Evolutionary conservation across 2,113 vertebrate species (phyloP), one percentile per base, ranked within the genome.

Genomic region (Elachura formosa): DNA sequence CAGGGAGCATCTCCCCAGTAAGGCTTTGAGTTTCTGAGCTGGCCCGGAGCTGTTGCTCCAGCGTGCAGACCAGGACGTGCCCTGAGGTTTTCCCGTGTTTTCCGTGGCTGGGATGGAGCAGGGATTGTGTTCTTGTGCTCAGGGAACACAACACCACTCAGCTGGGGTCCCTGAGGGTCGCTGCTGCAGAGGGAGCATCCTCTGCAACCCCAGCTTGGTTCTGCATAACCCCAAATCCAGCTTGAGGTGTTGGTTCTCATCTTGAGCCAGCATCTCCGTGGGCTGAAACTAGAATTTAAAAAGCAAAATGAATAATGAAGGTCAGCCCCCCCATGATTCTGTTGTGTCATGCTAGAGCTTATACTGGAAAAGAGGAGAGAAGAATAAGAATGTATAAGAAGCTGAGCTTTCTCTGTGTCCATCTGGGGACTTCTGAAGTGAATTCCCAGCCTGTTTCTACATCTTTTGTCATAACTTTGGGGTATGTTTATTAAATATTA

Each of bases 101-200:
- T 11, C 36, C n/a, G 0, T 51, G 40, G 43, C 34, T 5, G 15
- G 62, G 18, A 12, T 28, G 31, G 8, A 31, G 67, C 0, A 2
- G 34, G 21, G 43, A 2, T 83, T 11, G 1, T 16, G n/a, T 74
- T 52, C 25, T 4, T 4, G 14, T 38, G 76, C 79, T 87, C 29
- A 11, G 84, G 74, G 48, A 72, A 7, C 34, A 1, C 33, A n/a
- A n/a, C n/a, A n/a, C n/a, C n/a, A n/a, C n/a, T n/a, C 29, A 62
- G 13, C n/a, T 73, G 41, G 5, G 38, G 45, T 34, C 34, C 45
- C 43, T 7, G 1, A 52, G 48, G 90, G 38, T 1, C 9, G 26
- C 14, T 2, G 4, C 61, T 80, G 51, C 80, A n/a, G 19, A 1
- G 8, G 9, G 36, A 48, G 59, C 69, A 34, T 4, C 24, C 36